Conservation (phyloP, 2,113 vertebrate species). For the Cyprinodon brontotheroides region DNA sequence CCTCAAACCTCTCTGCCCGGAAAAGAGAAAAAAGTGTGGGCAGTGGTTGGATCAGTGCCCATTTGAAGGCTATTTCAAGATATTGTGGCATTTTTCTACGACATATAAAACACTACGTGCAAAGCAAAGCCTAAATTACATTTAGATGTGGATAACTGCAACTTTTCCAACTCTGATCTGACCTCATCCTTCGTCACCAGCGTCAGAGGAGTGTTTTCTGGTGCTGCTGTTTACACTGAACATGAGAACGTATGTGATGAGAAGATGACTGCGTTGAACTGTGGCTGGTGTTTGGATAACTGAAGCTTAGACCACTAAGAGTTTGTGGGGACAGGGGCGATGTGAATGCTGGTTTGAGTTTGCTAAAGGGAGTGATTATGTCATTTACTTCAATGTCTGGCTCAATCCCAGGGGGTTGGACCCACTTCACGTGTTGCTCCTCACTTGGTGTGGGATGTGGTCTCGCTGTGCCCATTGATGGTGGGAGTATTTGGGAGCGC, state of each 20-base stretch:
- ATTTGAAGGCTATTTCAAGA: slow-evolving; percentile 39
- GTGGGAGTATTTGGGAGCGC: slow-evolving; percentile 57
- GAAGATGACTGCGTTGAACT: slow-evolving; percentile 41
- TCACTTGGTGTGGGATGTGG: slow-evolving; percentile 57
- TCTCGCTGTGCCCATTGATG: slow-evolving; percentile 42
- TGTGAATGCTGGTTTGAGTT: slow-evolving; percentile 56
- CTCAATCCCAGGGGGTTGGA: slow-evolving; percentile 36
- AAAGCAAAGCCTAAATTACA: slow-evolving; percentile 36
- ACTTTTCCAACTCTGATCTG: slow-evolving; percentile 7
- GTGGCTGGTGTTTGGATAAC: slow-evolving; percentile 59
- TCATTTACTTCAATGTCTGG: slow-evolving; percentile 70
- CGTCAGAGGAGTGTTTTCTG: background rate
- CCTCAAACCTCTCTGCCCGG: slow-evolving; percentile 48
- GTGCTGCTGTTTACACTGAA: slow-evolving; percentile 13
- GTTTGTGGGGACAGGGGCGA: slow-evolving; percentile 33
- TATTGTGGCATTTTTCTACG: slow-evolving; percentile 46
- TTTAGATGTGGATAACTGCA: slow-evolving; percentile 34
- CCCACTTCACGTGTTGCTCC: slow-evolving; percentile 37
- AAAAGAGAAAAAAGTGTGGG: slow-evolving; percentile 35
- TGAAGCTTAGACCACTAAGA: slow-evolving; percentile 37
- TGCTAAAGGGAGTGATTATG: slow-evolving; percentile 73
- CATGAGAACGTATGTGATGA: slow-evolving; percentile 30
- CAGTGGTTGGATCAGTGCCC: slow-evolving; percentile 45
- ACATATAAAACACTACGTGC: slow-evolving; percentile 45
- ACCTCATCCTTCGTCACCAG: slow-evolving; percentile 4